Evolutionary conservation across 2,797 vertebrate species (phyloP), one percentile per base, ranked within the genome.

Genomic region (Triplophysa yarkandensis): DNA sequence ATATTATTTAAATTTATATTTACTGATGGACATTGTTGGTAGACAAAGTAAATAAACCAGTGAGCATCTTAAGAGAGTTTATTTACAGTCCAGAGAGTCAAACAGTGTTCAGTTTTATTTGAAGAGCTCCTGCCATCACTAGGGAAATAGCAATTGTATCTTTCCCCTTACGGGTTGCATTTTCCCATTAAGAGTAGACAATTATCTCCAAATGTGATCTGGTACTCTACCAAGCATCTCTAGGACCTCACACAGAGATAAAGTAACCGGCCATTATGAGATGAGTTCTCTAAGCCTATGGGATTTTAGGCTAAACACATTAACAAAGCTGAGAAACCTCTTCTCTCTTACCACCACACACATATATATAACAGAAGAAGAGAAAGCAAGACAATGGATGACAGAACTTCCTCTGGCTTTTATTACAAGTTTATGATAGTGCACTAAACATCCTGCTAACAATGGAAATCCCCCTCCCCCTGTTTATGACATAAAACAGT

Each of bases 161-260:
- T 71, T 14, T 13, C 34, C n/a, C 19, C 2, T 58, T 46, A 34
- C 9, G 8, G 43, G 8, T 46, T n/a, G 1, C 25, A 3, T 41
- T 68, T n/a, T 60, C 3, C 4, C 2, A 32, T 70, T 23, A 44
- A 32, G 13, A 2, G 9, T 46, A 48, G 5, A 39, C 21, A 41
- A 27, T 55, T 41, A 55, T 61, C 36, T 23, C 30, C 14, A 39
- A 19, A 82, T 41, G 43, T 6, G 62, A 39, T 55, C 39, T 25
- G 46, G 61, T 69, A 46, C 68, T 60, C 39, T 58, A 67, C 27
- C 43, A 46, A 66, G 23, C 9, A 19, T 14, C 17, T 65, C 58
- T 48, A 36, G 63, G 32, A 65, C 30, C 44, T 71, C 44, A 41
- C 43, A 27, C 39, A 50, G 62, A 41, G 25, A 62, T 44, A 19